Evolutionary conservation across 2,113 vertebrate species (phyloP).

Genomic region (Dipodomys stephensi): DNA sequence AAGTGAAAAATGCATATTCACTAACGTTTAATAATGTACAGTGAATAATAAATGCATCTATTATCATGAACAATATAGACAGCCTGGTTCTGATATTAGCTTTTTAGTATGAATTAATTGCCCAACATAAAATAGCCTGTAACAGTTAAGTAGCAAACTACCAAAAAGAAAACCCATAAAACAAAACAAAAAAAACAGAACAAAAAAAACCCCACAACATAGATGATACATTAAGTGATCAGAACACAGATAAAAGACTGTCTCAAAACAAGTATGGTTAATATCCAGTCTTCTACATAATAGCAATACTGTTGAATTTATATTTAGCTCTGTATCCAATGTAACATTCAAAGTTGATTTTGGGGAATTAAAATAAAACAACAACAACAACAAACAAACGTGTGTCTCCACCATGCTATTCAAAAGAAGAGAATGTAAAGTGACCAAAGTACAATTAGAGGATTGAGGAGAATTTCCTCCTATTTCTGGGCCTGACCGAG

Average conservation of each 20-base stretch:
- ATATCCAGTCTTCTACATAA: constrained; percentile 67
- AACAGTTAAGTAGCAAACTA: constrained; percentile 82
- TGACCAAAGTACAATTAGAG: neutral
- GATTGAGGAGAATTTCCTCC: fast-evolving
- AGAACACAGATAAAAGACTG: constrained; percentile 66
- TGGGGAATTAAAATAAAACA: neutral
- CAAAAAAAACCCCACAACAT: constrained; percentile 37
- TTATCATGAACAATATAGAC: constrained; percentile 66
- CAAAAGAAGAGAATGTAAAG: neutral
- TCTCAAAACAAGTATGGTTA: constrained; percentile 74
- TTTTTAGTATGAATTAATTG: constrained; percentile 80
- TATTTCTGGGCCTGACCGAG: neutral
- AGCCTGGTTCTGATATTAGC: constrained; percentile 73
- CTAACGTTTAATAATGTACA: constrained; percentile 74
- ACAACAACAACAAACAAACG: neutral
- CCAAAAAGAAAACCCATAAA: neutral
- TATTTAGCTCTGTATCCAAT: constrained; percentile 79
- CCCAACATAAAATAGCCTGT: constrained; percentile 81
- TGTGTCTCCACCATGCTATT: constrained; percentile 39
- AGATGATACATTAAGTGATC: neutral
- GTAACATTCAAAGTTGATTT: constrained; percentile 47
- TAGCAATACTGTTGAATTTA: constrained; percentile 49
- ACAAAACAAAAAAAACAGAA: neutral
- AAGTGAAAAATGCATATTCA: constrained; percentile 80
- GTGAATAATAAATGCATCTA: constrained; percentile 80